Evolutionary conservation across 1,140 invertebrate species (phyloP).

Genomic region (Amyelois transitella): DNA sequence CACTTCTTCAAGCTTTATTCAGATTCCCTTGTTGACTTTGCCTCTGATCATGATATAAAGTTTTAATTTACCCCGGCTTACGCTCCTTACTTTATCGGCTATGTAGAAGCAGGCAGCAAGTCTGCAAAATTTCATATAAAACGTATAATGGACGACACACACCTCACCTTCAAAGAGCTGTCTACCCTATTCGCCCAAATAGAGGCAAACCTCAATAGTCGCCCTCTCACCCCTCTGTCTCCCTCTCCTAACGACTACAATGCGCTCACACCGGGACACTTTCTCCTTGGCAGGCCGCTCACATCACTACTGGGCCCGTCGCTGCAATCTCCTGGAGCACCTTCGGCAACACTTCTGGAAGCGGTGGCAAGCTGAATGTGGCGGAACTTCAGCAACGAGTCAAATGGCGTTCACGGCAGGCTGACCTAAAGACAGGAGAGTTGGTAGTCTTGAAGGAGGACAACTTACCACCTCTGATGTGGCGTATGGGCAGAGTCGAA

Average conservation of each 20-base stretch:
- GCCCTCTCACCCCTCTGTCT: conserved; percentile 23
- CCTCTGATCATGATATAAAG: background rate
- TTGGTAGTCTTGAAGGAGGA: conserved; percentile 27
- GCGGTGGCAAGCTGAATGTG: conserved; percentile 10
- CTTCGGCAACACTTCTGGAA: conserved; percentile 17
- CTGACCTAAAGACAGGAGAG: conserved; percentile 18
- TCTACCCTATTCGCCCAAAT: conserved; percentile 30
- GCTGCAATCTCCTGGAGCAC: background rate
- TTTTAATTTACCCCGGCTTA: conserved; percentile 31
- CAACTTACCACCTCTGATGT: conserved; percentile 24
- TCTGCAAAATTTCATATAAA: conserved; percentile 24
- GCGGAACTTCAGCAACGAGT: conserved; percentile 5
- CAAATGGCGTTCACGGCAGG: conserved; percentile 19
- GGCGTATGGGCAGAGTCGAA: conserved; percentile 24
- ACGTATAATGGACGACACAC: conserved; percentile 20
- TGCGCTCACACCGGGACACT: conserved; percentile 37
- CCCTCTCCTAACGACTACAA: conserved; percentile 25
- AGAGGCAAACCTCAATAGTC: conserved; percentile 13
- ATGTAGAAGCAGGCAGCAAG: conserved; percentile 31
- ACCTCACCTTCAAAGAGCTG: conserved; percentile 37
- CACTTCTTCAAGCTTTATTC: background rate
- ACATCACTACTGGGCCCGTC: conserved; percentile 9
- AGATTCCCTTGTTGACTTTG: background rate
- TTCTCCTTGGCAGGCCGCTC: conserved; percentile 33
- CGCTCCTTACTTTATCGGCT: conserved; percentile 30